Evolutionary conservation across 1,140 invertebrate species (phyloP).

Genomic region (Polypedilum pembai): DNA sequence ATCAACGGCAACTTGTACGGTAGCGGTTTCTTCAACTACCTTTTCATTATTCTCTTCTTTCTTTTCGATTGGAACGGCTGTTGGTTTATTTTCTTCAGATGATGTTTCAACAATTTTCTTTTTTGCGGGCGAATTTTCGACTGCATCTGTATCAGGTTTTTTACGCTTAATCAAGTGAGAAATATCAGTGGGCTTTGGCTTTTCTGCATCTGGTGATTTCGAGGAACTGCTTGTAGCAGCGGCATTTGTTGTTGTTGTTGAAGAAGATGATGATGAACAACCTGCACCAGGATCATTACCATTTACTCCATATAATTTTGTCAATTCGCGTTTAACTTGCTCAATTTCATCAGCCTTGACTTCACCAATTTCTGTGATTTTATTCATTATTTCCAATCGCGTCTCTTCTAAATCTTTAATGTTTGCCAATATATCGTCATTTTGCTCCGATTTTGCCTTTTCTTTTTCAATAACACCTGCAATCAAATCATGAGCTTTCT

Average conservation of each 20-base stretch:
- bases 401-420: conserved; percentile 42
- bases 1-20: conserved; percentile 32
- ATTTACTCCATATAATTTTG: neutral
- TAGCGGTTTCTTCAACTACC: conserved; percentile 32
- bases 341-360: conserved; percentile 33
- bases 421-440: conserved; percentile 38
- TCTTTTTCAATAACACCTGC: conserved; percentile 40
- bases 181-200: conserved; percentile 15
- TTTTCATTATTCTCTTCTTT: neutral
- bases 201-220: conserved; percentile 19
- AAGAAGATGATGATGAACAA: neutral
- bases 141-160: neutral
- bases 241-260: neutral
- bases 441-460: conserved; percentile 36
- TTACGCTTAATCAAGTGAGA: conserved; percentile 11
- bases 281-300: neutral
- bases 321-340: neutral
- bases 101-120: neutral
- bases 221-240: neutral
- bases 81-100: neutral
- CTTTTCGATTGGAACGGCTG: neutral
- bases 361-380: conserved; percentile 43
- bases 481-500: conserved; percentile 38
- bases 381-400: conserved; percentile 40
- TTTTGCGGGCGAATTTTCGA: neutral